phyloP scores from a whole-genome alignment of 2,797 vertebrate genomes.

The Chanos chanos region DNA sequence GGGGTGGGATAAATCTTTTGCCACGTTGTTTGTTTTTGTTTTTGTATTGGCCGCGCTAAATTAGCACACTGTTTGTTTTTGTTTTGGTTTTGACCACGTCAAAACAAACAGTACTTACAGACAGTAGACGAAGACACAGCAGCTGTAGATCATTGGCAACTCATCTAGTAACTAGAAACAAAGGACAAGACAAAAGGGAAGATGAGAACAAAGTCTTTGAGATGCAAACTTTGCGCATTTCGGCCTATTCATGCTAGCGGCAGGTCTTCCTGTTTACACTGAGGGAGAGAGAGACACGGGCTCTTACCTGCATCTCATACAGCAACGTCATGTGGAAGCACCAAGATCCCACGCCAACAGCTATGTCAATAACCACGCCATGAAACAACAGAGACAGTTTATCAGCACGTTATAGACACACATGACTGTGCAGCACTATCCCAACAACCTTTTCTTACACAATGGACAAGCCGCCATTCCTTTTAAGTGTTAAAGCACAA shows the following conservation, averaged over 20 bases:
- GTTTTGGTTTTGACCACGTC: no score
- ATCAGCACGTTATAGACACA: not conserved
- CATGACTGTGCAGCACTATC: no score
- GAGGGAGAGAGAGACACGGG: not conserved
- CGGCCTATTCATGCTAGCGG: no score
- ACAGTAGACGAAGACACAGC: slow-evolving; percentile 96
- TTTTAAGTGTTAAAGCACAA: no score
- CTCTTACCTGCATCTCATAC: slow-evolving; percentile 97
- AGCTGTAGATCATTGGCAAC: slow-evolving; percentile 98
- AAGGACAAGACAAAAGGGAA: slow-evolving; percentile 49
- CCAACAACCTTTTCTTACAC: no score
- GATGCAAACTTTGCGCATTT: no score
- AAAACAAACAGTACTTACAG: slow-evolving; percentile 80
- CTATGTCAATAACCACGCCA: slow-evolving; percentile 64
- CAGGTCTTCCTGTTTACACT: not conserved
- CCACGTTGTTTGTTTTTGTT: no score
- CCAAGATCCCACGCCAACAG: slow-evolving; percentile 96
- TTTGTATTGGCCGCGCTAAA: no score
- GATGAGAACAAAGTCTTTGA: no score
- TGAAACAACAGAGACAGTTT: not conserved
- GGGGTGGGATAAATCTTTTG: no score
- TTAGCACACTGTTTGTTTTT: no score
- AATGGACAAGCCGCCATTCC: no score
- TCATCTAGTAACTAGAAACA: slow-evolving; percentile 89
- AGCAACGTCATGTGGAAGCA: slow-evolving; percentile 99